Evolutionary conservation across 2,888 invertebrate genomes (phyloP).

Genomic region (Anodontia alba): DNA sequence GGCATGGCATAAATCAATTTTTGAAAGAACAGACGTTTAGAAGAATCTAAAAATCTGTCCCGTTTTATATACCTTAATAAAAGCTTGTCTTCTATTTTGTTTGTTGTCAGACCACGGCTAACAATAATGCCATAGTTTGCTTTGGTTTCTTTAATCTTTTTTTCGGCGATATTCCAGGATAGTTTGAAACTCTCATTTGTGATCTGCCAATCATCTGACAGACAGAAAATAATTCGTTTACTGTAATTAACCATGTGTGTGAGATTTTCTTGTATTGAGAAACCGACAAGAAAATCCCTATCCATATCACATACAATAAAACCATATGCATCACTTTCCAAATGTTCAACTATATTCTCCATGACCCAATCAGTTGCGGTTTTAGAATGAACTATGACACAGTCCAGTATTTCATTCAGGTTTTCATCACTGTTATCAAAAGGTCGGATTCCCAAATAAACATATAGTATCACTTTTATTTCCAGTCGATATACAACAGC

Average conservation of each 20-base stretch:
- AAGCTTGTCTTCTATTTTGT: neutral
- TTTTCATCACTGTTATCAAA: conserved; percentile 52
- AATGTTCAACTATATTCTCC: conserved; percentile 38
- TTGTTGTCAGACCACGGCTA: neutral
- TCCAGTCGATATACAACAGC: conserved; percentile 41
- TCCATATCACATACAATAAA: conserved; percentile 17
- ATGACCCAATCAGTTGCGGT: conserved; percentile 44
- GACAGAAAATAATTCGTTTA: neutral
- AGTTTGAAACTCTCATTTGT: neutral
- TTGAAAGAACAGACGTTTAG: neutral
- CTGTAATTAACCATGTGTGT: neutral
- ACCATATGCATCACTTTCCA: conserved; percentile 27
- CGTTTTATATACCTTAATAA: neutral
- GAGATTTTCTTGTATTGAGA: neutral
- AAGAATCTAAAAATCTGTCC: neutral
- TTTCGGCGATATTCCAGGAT: neutral
- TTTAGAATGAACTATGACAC: conserved; percentile 43
- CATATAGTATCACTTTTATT: conserved; percentile 51
- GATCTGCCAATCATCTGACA: neutral
- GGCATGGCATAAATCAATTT: neutral
- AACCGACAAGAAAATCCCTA: neutral
- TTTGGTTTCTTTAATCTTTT: neutral
- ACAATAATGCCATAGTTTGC: neutral
- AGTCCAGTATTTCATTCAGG: conserved; percentile 44
- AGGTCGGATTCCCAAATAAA: conserved; percentile 60